Evolutionary conservation across 2,113 vertebrate species (phyloP).

Genomic region (Leucoraja erinaceus): DNA sequence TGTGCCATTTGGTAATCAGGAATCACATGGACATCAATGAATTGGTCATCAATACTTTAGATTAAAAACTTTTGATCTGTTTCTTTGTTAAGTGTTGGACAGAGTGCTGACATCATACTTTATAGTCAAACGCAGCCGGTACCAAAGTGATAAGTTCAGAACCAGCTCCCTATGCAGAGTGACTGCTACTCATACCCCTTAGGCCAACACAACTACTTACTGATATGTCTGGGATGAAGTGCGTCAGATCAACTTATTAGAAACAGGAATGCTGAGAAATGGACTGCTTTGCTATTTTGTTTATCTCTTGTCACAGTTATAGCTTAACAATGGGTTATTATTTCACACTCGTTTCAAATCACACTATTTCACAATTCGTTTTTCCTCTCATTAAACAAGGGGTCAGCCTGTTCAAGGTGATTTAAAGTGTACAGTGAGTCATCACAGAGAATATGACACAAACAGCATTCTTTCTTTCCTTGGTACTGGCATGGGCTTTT

Average conservation of each 20-base stretch:
- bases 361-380: conserved; percentile 16
- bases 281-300: conserved; percentile 51
- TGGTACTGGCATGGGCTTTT: background rate
- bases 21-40: conserved; percentile 45
- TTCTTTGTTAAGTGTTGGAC: conserved; percentile 55
- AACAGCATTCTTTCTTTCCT: background rate
- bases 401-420: background rate
- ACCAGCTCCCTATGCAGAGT: conserved; percentile 42
- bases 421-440: background rate
- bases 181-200: conserved; percentile 52
- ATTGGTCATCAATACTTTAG: conserved; percentile 51
- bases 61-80: conserved; percentile 51
- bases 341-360: conserved; percentile 37
- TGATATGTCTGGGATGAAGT: conserved; percentile 53
- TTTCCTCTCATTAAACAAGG: conserved; percentile 41
- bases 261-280: conserved; percentile 53
- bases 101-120: conserved; percentile 51
- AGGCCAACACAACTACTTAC: conserved; percentile 63
- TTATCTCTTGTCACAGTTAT: conserved; percentile 56
- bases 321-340: conserved; percentile 44
- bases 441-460: background rate
- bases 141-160: conserved; percentile 44
- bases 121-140: conserved; percentile 45
- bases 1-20: conserved; percentile 45
- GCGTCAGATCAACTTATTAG: conserved; percentile 64